Conservation (phyloP, 2,888 invertebrate genomes). For the Linyphia triangularis region DNA sequence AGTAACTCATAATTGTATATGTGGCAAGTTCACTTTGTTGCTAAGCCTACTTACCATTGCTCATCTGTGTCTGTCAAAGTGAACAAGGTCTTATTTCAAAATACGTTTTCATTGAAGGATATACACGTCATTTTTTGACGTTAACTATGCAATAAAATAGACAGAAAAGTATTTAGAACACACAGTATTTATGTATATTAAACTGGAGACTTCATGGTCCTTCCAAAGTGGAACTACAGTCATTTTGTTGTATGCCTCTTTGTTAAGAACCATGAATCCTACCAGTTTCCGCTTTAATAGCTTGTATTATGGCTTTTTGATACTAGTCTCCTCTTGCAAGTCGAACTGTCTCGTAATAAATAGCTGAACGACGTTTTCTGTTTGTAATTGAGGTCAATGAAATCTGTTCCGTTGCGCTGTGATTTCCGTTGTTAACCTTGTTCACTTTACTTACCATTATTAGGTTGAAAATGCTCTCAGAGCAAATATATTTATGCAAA, state of each 20-base stretch:
- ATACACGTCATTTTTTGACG: conserved; percentile 43
- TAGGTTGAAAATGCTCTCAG: conserved; percentile 66
- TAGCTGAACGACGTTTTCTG: not conserved
- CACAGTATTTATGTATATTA: conserved; percentile 59
- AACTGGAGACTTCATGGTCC: conserved; percentile 35
- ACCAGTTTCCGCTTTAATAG: conserved; percentile 31
- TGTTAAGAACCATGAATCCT: conserved; percentile 28
- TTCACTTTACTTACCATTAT: conserved; percentile 71
- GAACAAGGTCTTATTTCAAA: conserved; percentile 73
- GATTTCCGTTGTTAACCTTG: conserved; percentile 59
- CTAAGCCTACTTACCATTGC: conserved; percentile 75
- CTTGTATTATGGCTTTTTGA: conserved; percentile 21
- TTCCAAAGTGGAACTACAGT: conserved; percentile 43
- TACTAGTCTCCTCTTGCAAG: not conserved
- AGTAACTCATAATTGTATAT: conserved; percentile 74
- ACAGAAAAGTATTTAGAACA: conserved; percentile 53
- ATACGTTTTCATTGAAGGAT: conserved; percentile 54
- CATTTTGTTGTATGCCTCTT: conserved; percentile 54
- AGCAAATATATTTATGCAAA: conserved; percentile 73
- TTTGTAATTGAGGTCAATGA: conserved; percentile 6
- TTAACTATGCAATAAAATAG: conserved; percentile 61
- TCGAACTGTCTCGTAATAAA: not conserved
- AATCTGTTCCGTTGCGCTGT: conserved; percentile 11
- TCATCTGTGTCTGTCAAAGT: conserved; percentile 74
- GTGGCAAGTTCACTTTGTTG: conserved; percentile 75